Evolutionary conservation across 35 echinoderm and acorn worm genomes (phyloP), one percentile per base, ranked within the genome.

Genomic region (Anneissia japonica): DNA sequence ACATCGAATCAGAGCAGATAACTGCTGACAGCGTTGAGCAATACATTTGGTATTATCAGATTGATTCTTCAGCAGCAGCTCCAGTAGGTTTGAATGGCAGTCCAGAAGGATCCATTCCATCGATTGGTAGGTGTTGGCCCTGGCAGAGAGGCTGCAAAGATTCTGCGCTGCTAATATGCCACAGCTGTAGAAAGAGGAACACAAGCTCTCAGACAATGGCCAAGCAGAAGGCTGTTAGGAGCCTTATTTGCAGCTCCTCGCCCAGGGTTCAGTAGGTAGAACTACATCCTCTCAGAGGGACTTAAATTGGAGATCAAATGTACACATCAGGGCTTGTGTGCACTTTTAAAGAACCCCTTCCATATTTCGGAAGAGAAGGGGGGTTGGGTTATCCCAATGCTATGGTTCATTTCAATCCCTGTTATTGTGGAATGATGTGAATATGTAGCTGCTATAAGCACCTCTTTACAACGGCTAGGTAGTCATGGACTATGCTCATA

Each of bases 31-130:
- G 88, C 94, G 84, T 46, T 92, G 81, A 45, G 88, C 91, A 37
- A 97, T 93, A 90, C 94, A 96, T 13, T 82, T 16, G 16, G 85
- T 79, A 36, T 92, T 89, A 77, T 72, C 77, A 75, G 88, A 26
- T 11, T 93, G 72, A 30, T 84, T 91, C 72, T 88, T 82, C 85
- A 93, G 86, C 39, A 97, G 51, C 34, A 93, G 81, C 72, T 97
- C 91, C 3, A 97, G 81, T 37, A 97, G 88, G 79, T 83, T 86
- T 72, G 95, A 83, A 43, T 97, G 95, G 36, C 85, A 85, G 77
- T 97, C 95, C 31, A 97, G 75, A 12, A 97, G 88, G 0, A 97
- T 75, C 91, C 95, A 97, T 56, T 93, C 91, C 88, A 97, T 88
- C 0, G 95, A 93, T 73, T 97, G 91, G 73, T 97, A 97, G 6